Evolutionary conservation across 2,888 invertebrate genomes (phyloP).

Genomic region (Lissonota sp.): DNA sequence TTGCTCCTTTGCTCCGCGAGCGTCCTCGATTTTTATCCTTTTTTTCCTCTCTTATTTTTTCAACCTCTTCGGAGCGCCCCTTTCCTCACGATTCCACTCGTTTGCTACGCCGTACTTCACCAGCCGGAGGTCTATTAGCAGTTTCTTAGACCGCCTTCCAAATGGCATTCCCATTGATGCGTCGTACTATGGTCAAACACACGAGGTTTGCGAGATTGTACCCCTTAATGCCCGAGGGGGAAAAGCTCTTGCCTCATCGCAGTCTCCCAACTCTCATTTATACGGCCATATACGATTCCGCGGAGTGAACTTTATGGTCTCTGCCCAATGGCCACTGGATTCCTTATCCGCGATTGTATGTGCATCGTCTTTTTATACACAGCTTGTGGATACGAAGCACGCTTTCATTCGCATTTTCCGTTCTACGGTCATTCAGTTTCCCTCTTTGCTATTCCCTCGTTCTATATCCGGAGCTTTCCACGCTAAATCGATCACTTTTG

Average conservation of each 20-base stretch:
- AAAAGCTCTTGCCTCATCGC: conserved; percentile 71
- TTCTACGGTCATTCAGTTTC: conserved; percentile 35
- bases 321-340: conserved; percentile 76
- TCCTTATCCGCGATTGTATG: conserved; percentile 39
- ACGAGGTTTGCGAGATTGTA: conserved; percentile 67
- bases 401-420: conserved; percentile 46
- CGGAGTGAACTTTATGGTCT: conserved; percentile 79
- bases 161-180: conserved; percentile 82
- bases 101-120: conserved; percentile 35
- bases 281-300: conserved; percentile 53
- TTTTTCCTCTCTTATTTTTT: conserved; percentile 44
- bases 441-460: conserved; percentile 55
- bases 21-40: conserved; percentile 53
- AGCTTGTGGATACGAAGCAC: conserved; percentile 33
- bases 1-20: conserved; percentile 55
- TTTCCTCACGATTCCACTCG: conserved; percentile 29
- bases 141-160: conserved; percentile 81
- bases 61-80: conserved; percentile 7
- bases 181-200: conserved; percentile 57
- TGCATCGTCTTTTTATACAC: not conserved
- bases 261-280: conserved; percentile 31
- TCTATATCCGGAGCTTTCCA: too few relatives aligned
- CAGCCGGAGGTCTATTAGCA: conserved; percentile 79
- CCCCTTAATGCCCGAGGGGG: conserved; percentile 74
- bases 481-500: too few relatives aligned